Conservation (phyloP, 2,113 vertebrate genomes). For the Heptranchias perlo region DNA sequence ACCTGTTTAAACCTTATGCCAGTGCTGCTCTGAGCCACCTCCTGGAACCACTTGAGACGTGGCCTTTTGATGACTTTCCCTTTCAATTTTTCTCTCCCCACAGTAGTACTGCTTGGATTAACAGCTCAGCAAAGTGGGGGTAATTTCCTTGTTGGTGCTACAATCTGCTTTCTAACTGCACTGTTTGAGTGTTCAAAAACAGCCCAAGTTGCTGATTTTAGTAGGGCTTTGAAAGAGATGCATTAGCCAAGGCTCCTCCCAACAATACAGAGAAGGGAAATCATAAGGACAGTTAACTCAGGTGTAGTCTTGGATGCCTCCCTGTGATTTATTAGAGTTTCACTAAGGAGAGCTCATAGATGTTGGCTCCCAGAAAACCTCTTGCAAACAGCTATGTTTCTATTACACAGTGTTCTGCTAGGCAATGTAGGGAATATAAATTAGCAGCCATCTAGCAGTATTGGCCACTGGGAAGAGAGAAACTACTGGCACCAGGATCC, state of each 20-base stretch:
- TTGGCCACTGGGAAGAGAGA: background rate
- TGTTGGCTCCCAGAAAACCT: background rate
- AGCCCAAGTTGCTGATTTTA: background rate
- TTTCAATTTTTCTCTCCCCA: conserved; percentile 6
- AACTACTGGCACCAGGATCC: background rate
- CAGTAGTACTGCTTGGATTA: background rate
- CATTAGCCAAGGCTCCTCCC: background rate
- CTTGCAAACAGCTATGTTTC: background rate
- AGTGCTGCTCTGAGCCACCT: background rate
- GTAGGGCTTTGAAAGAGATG: background rate
- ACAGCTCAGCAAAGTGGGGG: background rate
- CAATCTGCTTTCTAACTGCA: background rate
- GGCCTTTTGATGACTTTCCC: background rate
- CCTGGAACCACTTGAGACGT: background rate
- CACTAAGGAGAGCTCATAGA: background rate
- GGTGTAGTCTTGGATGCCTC: background rate
- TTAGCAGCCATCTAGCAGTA: background rate
- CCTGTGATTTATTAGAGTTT: background rate
- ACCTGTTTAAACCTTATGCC: background rate
- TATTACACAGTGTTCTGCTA: too few species aligned
- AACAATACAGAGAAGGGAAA: background rate
- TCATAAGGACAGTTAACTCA: background rate
- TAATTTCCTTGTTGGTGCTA: background rate
- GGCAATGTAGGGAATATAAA: background rate
- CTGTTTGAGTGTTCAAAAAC: background rate